Percentiles rank a stretch among this genome's conserved stretches.
These are phyloP conservation scores for Cryptus viduatorius DNA, from an alignment of 2,888 invertebrate species.

Conservation along the genomic window DNA sequence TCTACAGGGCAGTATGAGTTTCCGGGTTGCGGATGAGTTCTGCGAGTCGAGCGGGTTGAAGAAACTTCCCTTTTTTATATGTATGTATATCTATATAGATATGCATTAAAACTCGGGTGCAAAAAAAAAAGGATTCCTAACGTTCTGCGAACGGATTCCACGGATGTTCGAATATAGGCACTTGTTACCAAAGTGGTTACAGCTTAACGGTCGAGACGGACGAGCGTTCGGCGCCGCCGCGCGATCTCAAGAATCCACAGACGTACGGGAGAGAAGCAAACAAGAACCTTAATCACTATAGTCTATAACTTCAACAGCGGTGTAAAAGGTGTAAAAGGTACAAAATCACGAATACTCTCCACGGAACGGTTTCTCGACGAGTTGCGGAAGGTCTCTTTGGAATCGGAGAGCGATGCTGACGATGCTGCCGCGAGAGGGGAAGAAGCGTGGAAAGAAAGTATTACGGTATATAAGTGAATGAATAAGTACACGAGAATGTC, in stretches of 20 bases:
- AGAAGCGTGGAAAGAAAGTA: neutral
- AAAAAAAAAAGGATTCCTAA: constrained; percentile 1
- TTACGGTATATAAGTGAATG: constrained; percentile 18
- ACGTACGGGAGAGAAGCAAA: constrained; percentile 25
- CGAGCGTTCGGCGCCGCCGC: constrained; percentile 37
- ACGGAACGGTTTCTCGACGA: neutral
- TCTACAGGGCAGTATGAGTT: constrained; percentile 5
- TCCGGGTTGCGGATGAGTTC: constrained; percentile 45
- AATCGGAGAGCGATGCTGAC: neutral
- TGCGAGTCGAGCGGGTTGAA: constrained; percentile 2
- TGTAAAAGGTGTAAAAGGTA: constrained; percentile 42
- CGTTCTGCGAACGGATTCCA: constrained; percentile 24
- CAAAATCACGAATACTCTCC: constrained; percentile 24
- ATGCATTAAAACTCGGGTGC: neutral
- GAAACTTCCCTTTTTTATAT: neutral
- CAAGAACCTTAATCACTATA: constrained; percentile 47
- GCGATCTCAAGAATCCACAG: constrained; percentile 13
- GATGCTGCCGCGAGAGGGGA: neutral
- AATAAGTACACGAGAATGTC: constrained; percentile 32
- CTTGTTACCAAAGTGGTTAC: constrained; percentile 44
- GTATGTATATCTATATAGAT: neutral
- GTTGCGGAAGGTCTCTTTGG: constrained; percentile 37
- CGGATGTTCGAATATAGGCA: neutral
- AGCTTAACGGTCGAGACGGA: constrained; percentile 18
- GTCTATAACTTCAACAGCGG: constrained; percentile 15